Evolutionary conservation across 2,113 vertebrate species (phyloP).

Genomic region (Leptocoma aspasia): DNA sequence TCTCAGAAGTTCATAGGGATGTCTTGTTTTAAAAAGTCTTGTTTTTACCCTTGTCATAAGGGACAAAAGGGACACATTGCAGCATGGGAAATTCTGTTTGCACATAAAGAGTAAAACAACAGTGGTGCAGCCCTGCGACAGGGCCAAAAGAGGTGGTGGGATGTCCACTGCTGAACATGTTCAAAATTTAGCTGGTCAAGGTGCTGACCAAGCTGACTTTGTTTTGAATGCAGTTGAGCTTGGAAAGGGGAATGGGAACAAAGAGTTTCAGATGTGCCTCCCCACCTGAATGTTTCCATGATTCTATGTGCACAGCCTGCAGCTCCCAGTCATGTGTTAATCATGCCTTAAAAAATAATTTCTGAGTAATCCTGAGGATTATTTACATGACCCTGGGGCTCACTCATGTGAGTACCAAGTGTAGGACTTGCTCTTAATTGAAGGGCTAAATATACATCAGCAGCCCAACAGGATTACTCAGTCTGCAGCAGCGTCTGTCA

Average conservation of each 20-base stretch:
- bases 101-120: neutral
- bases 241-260: neutral
- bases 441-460: neutral
- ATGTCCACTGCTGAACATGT: neutral
- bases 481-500: neutral
- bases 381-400: constrained; percentile 18
- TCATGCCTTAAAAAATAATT: constrained; percentile 9
- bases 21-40: neutral
- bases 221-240: neutral
- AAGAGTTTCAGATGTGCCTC: neutral
- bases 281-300: neutral
- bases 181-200: neutral
- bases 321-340: neutral
- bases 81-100: neutral
- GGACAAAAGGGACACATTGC: neutral
- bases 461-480: neutral
- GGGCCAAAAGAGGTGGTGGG: neutral
- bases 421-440: neutral
- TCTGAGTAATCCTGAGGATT: constrained; percentile 23
- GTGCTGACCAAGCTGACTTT: neutral
- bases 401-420: neutral
- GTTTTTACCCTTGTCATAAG: neutral
- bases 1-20: neutral
- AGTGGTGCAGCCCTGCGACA: neutral
- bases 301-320: neutral